phyloP scores from a whole-genome alignment of 2,113 vertebrate species.

The Falco punctatus region DNA sequence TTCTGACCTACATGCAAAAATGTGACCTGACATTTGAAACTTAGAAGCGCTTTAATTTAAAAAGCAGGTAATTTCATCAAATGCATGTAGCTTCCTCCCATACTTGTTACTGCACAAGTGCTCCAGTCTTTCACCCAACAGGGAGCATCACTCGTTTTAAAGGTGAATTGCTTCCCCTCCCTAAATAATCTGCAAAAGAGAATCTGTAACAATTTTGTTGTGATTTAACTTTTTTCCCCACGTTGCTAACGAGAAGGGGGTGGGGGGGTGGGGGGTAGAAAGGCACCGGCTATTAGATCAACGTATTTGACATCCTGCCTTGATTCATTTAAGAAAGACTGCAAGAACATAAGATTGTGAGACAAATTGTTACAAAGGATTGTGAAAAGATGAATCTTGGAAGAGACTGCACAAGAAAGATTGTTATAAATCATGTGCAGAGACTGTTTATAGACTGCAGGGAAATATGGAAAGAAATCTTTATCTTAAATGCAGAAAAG shows the following conservation, averaged over 20 bases:
- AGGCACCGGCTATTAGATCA: neutral
- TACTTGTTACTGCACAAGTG: neutral
- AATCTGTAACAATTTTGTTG: neutral
- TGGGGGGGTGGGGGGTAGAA: no score
- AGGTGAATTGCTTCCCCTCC: neutral
- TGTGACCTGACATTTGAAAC: slow-evolving; percentile 45
- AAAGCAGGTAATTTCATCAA: slow-evolving; percentile 24
- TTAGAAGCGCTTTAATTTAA: slow-evolving; percentile 34
- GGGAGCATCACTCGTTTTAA: neutral
- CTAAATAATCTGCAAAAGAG: neutral
- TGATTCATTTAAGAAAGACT: slow-evolving; percentile 9
- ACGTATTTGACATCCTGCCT: neutral
- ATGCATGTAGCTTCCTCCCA: neutral
- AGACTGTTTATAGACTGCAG: slow-evolving; percentile 15
- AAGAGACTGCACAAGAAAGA: neutral
- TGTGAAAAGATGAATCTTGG: neutral
- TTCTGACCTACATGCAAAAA: slow-evolving; percentile 26
- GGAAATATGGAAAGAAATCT: slow-evolving; percentile 3
- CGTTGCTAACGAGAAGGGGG: neutral
- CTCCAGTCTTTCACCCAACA: neutral
- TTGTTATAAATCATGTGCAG: slow-evolving; percentile 3
- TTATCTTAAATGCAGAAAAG: slow-evolving; percentile 7
- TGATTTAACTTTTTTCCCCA: neutral
- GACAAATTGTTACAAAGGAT: slow-evolving; percentile 12
- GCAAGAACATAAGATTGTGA: neutral